Evolutionary conservation across 2,888 invertebrate species (phyloP), one percentile per base, ranked within the genome.

Genomic region (Heliconius hortense): DNA sequence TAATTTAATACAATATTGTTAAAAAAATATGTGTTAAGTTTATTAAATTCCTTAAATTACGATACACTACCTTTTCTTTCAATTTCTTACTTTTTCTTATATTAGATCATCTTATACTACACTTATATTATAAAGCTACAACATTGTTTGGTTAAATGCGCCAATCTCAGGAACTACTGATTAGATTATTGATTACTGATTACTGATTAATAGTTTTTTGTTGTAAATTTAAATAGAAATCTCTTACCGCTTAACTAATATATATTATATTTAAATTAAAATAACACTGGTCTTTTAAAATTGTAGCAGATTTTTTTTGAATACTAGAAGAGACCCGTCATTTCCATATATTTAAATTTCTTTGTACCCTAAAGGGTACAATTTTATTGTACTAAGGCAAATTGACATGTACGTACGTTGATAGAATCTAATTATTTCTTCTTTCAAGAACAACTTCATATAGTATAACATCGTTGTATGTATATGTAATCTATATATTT

Each of bases 321-420:
- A n/a, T 21, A 18, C 26, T 60, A 26, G 11, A 26, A 56, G 26
- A 39, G 59, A 62, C 24, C 71, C 11, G 39, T 26, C 43, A 71
- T 71, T 71, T 71, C 39, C 71, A 71, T 71, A 43, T 62, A 71
- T 43, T 35, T 43, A 71, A 69, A 62, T 39, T 60, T 43, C 62
- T 28, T 71, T 28, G 43, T 43, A 7, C 24, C 26, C 26, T 60
- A 43, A 71, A 28, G 35, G 64, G 64, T 24, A 64, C 21, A 35
- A 35, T n/a, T 11, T 35, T 64, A 64, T 64, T 35, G 4, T 64
- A 35, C 21, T 11, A n/a, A 63, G 21, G 35, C n/a, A 64, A 66
- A 43, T 66, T 66, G 39, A 24, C 18, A 43, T 13, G 39, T 10
- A 7, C 39, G 39, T 10, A 7, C 39, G 2, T 39, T 66, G 15